These are phyloP conservation scores for Drosophila lowei DNA, from an alignment of 1,140 invertebrate species.

Conservation along the genomic window DNA sequence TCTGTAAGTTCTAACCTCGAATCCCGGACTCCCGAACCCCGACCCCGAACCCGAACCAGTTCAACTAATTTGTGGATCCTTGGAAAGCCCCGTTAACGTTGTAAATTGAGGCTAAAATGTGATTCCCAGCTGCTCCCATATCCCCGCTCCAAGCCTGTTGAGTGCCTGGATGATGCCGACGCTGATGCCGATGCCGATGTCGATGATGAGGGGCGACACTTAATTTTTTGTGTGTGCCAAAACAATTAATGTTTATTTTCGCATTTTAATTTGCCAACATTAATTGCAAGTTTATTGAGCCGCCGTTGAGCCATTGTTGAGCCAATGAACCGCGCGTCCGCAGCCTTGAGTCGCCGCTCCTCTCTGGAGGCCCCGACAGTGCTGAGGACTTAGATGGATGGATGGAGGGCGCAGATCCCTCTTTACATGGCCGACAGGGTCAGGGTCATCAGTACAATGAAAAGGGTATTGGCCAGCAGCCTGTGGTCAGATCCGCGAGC, in stretches of 20 bases:
- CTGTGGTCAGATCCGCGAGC: conserved; percentile 53
- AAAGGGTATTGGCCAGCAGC: conserved; percentile 53
- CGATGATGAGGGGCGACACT: conserved; percentile 29
- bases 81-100: conserved; percentile 17
- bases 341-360: conserved; percentile 54
- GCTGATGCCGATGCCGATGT: neutral
- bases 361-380: too few species aligned
- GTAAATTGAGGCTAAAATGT: conserved; percentile 49
- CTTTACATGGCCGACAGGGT: conserved; percentile 39
- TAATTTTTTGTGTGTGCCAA: conserved; percentile 52
- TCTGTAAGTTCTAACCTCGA: too few species aligned
- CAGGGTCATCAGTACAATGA: conserved; percentile 62
- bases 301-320: conserved; percentile 35
- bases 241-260: conserved; percentile 82
- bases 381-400: too few species aligned
- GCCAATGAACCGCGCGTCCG: conserved; percentile 57
- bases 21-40: too few species aligned
- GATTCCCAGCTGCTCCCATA: conserved; percentile 35
- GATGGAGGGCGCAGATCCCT: too few species aligned
- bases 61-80: conserved; percentile 5
- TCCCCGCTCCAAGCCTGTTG: neutral
- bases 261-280: conserved; percentile 81
- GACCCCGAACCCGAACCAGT: too few species aligned
- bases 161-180: conserved; percentile 5
- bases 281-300: conserved; percentile 82